A percentile compares a stretch with the other conserved stretches of the same genome.
Conservation (phyloP, 2,113 vertebrate species). For the Seriola aureovittata region DNA sequence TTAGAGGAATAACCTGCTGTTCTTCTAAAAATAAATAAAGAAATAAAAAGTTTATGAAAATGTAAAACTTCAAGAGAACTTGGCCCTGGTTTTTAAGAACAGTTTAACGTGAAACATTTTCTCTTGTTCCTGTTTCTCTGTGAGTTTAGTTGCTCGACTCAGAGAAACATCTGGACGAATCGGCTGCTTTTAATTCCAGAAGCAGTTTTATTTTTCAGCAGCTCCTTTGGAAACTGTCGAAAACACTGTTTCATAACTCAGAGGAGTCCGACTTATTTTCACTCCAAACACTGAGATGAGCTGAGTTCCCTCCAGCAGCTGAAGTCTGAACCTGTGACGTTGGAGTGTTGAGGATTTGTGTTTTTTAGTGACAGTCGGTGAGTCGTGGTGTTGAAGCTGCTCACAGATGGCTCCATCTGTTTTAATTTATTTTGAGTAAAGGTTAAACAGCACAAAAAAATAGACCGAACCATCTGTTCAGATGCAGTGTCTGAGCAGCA, state of each 20-base stretch:
- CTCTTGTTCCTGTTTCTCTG: no score
- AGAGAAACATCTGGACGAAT: not conserved
- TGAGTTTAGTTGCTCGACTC: not conserved
- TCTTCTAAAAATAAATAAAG: no score
- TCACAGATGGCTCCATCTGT: conserved; percentile 65
- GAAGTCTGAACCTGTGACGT: conserved; percentile 10
- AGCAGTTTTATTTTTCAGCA: no score
- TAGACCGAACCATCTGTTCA: conserved; percentile 65
- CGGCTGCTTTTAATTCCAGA: no score
- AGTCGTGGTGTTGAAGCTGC: conserved; percentile 32
- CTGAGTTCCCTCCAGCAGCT: not conserved
- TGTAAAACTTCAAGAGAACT: no score
- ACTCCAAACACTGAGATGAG: no score
- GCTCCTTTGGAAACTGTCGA: no score
- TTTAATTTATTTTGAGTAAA: conserved; percentile 66
- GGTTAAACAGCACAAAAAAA: conserved; percentile 68
- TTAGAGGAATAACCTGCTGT: no score
- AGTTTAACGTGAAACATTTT: no score
- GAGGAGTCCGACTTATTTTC: no score
- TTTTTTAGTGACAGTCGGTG: not conserved
- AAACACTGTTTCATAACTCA: not conserved
- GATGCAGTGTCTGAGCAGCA: conserved; percentile 18
- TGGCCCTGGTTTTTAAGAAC: no score
- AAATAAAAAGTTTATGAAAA: no score
- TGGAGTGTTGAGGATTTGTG: not conserved